Evolutionary conservation across 1,140 invertebrate species (phyloP).

Genomic region (Hylyphantes graminicola): DNA sequence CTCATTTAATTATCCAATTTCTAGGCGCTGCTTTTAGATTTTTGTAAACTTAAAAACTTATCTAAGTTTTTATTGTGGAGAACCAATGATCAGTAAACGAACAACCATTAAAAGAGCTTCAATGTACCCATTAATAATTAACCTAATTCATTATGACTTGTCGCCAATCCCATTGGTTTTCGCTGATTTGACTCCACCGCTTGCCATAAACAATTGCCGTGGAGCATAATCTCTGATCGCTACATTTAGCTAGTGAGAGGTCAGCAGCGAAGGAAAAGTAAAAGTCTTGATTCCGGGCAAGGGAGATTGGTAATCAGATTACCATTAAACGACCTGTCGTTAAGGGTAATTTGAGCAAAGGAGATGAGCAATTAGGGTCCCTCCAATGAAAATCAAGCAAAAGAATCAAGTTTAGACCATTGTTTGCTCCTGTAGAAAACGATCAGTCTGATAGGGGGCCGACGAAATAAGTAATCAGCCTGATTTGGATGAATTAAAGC

Average conservation of each 20-base stretch:
- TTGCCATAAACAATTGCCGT: background rate
- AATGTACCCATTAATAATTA: background rate
- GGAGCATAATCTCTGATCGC: constrained; percentile 22
- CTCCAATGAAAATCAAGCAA: constrained; percentile 28
- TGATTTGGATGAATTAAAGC: constrained; percentile 9
- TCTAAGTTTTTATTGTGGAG: too few relatives aligned
- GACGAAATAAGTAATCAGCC: constrained; percentile 19
- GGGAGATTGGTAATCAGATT: constrained; percentile 39
- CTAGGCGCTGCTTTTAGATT: too few relatives aligned
- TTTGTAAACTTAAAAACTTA: too few relatives aligned
- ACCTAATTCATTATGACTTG: background rate
- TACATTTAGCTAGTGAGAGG: constrained; percentile 29
- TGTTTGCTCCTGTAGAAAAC: constrained; percentile 23
- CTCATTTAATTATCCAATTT: too few relatives aligned
- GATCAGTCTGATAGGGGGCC: constrained; percentile 18
- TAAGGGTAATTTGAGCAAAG: constrained; percentile 48
- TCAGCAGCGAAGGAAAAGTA: constrained; percentile 36
- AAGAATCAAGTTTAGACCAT: constrained; percentile 27
- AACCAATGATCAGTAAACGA: background rate
- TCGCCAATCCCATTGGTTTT: background rate
- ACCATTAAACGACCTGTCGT: constrained; percentile 47
- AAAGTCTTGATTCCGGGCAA: constrained; percentile 32
- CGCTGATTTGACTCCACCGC: background rate
- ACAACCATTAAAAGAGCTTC: background rate
- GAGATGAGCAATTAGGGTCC: constrained; percentile 36